Base-by-base conservation (phyloP, 2,888 invertebrate species). In the Leucophenga montana region DNA sequence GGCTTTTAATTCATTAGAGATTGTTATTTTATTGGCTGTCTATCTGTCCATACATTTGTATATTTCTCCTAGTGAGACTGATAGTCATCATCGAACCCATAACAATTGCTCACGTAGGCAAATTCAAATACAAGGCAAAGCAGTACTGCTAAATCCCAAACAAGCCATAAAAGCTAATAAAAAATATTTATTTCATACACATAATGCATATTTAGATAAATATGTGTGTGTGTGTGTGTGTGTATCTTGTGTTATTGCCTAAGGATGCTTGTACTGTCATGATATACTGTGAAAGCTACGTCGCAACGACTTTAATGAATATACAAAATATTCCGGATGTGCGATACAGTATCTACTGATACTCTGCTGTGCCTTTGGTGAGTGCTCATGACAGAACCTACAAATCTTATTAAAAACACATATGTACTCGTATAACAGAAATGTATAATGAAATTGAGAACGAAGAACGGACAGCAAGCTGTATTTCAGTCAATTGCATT, bases 121-220 rank as follows among this genome's bases (percentile, higher is more conserved):
- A 64, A 64, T 39, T 39, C 39, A 39, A 39, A 39, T 39, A 39
- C 39, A 39, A 39, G 5, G 39, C 39, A 39, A 39, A 39, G 9
- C 39, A 39, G 22, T 4, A 27, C 22, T 27, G 57, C 11, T 27
- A 57, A 61, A 61, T 39, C 62, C 46, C 62, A 64, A 64, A 48
- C 27, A 46, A 33, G 46, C 48, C 18, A 48, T 64, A 48, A 64
- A 64, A 64, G 46, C 46, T 18, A 44, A 64, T 64, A 64, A 64
- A 64, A 62, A 64, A 64, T 64, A 64, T 64, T 64, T 64, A 64
- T 64, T 76, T 76, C 84, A 82, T 39, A 39, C 39, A 39, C 39
- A 39, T 39, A 39, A 39, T 82, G 84, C 82, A 83, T 85, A 83
- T 84, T 84, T 83, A 77, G 2, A 27, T 27, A 27, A 27, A 3